Conservation (phyloP, 2,888 invertebrate species). For the Clunio marinus region DNA sequence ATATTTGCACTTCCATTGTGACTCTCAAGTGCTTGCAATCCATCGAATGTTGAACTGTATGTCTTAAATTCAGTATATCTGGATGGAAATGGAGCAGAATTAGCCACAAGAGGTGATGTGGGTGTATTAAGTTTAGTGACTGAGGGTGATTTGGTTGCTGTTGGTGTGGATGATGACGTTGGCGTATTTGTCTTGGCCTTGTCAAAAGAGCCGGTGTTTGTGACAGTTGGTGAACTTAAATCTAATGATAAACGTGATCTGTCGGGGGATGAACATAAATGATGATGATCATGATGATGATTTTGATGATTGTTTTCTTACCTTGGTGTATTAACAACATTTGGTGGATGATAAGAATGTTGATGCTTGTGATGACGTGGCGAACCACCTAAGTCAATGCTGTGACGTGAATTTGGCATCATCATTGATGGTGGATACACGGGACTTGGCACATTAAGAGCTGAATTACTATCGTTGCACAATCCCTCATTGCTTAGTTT, state of each 20-base stretch:
- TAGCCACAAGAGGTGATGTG: conserved; percentile 28
- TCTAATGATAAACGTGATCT: conserved; percentile 47
- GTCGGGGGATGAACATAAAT: not conserved
- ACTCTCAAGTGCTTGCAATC: conserved; percentile 40
- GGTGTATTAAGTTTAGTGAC: conserved; percentile 35
- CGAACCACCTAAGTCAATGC: conserved; percentile 63
- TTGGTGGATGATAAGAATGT: conserved; percentile 11
- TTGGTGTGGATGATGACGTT: conserved; percentile 10
- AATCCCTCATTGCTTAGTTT: conserved; percentile 57
- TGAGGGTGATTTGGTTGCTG: conserved; percentile 25
- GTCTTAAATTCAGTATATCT: conserved; percentile 41
- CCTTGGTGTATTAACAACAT: conserved; percentile 44
- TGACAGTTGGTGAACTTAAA: conserved; percentile 44
- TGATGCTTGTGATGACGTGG: conserved; percentile 54
- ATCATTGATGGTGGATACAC: conserved; percentile 57
- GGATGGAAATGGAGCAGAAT: conserved; percentile 38
- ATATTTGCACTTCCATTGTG: conserved; percentile 35
- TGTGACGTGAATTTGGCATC: conserved; percentile 63
- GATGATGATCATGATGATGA: conserved; percentile 13
- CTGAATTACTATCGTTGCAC: conserved; percentile 22
- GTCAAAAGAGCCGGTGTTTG: conserved; percentile 41
- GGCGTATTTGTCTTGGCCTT: conserved; percentile 37
- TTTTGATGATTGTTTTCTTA: conserved; percentile 39
- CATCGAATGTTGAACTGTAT: conserved; percentile 41
- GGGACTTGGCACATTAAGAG: conserved; percentile 57